A percentile compares a stretch with the other conserved stretches of the same genome.
Conservation (phyloP, 2,113 vertebrate genomes). For the Antechinus stuartii region DNA sequence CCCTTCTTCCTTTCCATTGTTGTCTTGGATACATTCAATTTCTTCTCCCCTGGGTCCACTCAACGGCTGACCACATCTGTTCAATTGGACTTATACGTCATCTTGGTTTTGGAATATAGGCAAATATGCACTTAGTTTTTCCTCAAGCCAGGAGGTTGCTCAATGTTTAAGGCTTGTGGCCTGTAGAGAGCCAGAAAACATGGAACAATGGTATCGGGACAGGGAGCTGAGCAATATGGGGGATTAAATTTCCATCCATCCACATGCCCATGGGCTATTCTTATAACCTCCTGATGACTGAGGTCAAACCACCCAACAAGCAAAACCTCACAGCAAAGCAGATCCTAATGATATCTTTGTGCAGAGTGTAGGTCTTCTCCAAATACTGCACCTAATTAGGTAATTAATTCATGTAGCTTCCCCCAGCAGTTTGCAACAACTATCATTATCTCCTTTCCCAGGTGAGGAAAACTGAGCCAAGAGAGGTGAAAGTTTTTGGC, state of each 20-base stretch:
- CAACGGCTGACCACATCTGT: conserved; percentile 78
- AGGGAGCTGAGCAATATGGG: conserved; percentile 10
- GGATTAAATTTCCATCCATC: conserved; percentile 44
- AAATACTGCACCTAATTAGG: conserved; percentile 30
- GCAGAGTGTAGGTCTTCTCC: not conserved
- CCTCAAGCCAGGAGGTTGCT: conserved; percentile 72
- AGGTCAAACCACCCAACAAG: conserved; percentile 52
- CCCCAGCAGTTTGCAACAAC: conserved; percentile 3
- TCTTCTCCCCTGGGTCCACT: conserved; percentile 63
- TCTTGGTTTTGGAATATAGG: conserved; percentile 80
- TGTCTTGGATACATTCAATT: conserved; percentile 51
- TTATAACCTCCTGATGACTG: conserved; percentile 31
- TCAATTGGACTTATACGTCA: conserved; percentile 69
- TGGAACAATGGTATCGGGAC: conserved; percentile 33
- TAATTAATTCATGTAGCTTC: conserved; percentile 25
- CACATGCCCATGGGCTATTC: not conserved
- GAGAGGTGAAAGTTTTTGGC: not conserved
- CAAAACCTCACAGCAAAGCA: conserved; percentile 13
- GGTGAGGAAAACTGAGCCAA: not conserved
- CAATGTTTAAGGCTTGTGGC: conserved; percentile 66
- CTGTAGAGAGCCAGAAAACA: conserved; percentile 48
- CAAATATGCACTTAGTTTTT: conserved; percentile 81
- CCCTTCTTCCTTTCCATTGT: conserved; percentile 1
- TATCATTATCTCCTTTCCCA: not conserved
- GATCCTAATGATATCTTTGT: not conserved